Conservation (phyloP, 53 echinoderm and acorn worm species). For the Hippasteria phrygiana region DNA sequence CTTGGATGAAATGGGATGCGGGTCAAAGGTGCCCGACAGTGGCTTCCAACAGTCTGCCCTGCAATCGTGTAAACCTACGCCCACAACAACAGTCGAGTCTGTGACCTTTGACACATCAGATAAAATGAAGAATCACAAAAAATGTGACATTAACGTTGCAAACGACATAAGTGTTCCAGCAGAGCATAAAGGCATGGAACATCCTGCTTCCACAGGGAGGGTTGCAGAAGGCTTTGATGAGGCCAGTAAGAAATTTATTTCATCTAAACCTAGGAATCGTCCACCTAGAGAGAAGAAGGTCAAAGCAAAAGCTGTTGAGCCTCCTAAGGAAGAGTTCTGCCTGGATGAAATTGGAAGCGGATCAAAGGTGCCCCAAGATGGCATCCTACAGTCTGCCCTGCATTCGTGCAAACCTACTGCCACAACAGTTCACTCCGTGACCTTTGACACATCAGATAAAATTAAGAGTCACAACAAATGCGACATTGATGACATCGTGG, state of each 20-base stretch:
- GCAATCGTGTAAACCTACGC: neutral
- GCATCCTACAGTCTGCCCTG: neutral
- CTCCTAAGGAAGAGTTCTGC: neutral
- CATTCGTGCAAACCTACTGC: neutral
- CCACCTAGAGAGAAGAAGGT: neutral
- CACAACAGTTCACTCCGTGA: neutral
- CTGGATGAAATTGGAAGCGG: neutral
- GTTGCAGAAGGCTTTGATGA: neutral
- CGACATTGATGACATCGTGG: neutral
- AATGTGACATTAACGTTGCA: neutral
- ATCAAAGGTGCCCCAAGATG: neutral
- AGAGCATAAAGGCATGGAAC: neutral
- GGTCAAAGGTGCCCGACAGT: neutral
- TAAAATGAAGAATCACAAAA: neutral
- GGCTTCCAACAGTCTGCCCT: neutral
- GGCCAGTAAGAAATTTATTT: neutral
- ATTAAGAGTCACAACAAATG: neutral
- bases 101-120: neutral
- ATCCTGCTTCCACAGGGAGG: neutral
- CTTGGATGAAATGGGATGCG: neutral
- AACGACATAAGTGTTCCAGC: conserved; percentile 41
- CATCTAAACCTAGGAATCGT: neutral
- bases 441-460: neutral
- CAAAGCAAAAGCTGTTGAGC: neutral
- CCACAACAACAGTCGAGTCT: neutral